Conservation (phyloP, 35 echinoderm and acorn worm species). For the Patiria miniata region DNA sequence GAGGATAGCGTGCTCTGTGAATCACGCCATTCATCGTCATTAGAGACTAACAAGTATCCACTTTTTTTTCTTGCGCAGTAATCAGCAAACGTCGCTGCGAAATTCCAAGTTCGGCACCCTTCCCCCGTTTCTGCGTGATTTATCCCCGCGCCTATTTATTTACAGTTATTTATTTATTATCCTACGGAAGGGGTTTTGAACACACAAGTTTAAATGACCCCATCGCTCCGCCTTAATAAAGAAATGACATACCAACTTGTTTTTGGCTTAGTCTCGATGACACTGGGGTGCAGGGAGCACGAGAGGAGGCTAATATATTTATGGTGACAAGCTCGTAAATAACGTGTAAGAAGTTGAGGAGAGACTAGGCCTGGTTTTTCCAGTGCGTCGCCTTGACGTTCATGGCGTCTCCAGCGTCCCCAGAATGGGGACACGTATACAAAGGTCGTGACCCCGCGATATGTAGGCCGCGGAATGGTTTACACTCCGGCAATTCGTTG, state of each 20-base stretch:
- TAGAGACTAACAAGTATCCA: neutral
- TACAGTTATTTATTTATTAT: slow-evolving; percentile 27
- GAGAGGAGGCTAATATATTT: slow-evolving; percentile 27
- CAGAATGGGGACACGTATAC: slow-evolving; percentile 11
- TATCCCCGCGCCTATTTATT: slow-evolving; percentile 4
- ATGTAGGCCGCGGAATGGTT: slow-evolving; percentile 14
- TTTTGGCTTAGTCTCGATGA: neutral
- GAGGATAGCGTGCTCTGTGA: neutral
- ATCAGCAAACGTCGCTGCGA: neutral
- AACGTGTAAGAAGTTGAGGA: neutral
- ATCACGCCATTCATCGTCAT: neutral
- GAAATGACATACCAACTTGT: slow-evolving; percentile 14
- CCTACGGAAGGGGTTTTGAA: slow-evolving; percentile 10
- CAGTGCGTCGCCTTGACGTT: neutral
- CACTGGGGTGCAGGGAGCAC: slow-evolving; percentile 8
- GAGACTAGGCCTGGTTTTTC: neutral
- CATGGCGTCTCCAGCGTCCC: slow-evolving; percentile 15
- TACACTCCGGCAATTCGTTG: slow-evolving; percentile 12
- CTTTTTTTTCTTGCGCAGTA: neutral
- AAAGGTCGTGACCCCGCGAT: slow-evolving; percentile 1
- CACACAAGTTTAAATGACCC: slow-evolving; percentile 25
- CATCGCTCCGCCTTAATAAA: neutral
- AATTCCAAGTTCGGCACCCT: neutral
- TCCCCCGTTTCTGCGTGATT: slow-evolving; percentile 6
- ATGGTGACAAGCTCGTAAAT: slow-evolving; percentile 25